A percentile compares a stretch with the other conserved stretches of the same genome.
phyloP scores from a whole-genome alignment of 1,140 invertebrate genomes.

The Panagrolaimus sp. region DNA sequence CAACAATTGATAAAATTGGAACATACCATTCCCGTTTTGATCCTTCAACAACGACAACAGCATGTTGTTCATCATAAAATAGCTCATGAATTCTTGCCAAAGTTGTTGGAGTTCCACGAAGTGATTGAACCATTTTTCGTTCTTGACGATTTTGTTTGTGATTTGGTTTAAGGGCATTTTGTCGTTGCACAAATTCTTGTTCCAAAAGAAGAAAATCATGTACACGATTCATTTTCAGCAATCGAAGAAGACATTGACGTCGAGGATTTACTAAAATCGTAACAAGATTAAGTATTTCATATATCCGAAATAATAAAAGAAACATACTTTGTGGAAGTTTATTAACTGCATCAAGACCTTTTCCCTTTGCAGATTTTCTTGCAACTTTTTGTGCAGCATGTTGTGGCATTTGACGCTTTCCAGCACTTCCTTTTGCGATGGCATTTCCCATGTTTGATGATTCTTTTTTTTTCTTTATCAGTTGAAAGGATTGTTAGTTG shows the following conservation, averaged over 20 bases:
- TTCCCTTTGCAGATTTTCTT: slow-evolving; percentile 22
- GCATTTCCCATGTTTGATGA: slow-evolving; percentile 20
- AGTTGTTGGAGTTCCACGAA: slow-evolving; percentile 45
- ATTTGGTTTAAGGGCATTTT: slow-evolving; percentile 20
- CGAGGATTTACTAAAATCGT: slow-evolving; percentile 35
- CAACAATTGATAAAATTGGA: slow-evolving; percentile 50
- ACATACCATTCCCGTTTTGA: slow-evolving; percentile 46
- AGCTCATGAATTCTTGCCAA: slow-evolving; percentile 46
- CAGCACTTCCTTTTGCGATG: slow-evolving; percentile 10
- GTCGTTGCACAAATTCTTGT: slow-evolving; percentile 38
- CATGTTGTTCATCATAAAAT: slow-evolving; percentile 49
- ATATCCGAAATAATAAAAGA: no score
- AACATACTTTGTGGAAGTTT: slow-evolving; percentile 34
- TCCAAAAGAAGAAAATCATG: slow-evolving; percentile 46
- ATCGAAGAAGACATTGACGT: slow-evolving; percentile 41
- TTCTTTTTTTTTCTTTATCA: no score
- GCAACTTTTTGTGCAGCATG: slow-evolving; percentile 43
- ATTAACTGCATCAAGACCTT: slow-evolving; percentile 35
- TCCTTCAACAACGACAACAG: slow-evolving; percentile 47
- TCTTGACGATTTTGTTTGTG: slow-evolving; percentile 29
- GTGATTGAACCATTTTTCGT: slow-evolving; percentile 31
- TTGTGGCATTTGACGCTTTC: slow-evolving; percentile 38
- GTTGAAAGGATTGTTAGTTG: no score
- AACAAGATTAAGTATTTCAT: no score
- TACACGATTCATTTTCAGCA: slow-evolving; percentile 44